Conservation (phyloP, 2,888 invertebrate genomes). For the Xestobium rufovillosum region DNA sequence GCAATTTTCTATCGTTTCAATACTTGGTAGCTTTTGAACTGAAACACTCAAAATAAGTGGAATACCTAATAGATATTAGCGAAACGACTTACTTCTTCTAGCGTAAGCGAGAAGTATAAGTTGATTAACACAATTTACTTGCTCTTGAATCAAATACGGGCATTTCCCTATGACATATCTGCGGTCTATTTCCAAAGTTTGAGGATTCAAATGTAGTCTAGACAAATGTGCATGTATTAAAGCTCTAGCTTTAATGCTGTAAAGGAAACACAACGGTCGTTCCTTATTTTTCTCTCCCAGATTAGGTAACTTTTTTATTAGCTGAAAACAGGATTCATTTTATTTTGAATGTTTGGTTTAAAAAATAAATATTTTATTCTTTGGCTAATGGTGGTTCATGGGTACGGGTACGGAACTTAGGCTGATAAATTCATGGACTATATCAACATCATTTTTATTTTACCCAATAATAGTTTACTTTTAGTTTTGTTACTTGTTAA, state of each 20-base stretch:
- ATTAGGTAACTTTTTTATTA: constrained; percentile 85
- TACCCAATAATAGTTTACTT: too few relatives aligned
- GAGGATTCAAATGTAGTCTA: constrained; percentile 69
- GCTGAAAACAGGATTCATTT: too few relatives aligned
- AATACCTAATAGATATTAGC: constrained; percentile 5
- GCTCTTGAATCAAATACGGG: constrained; percentile 93
- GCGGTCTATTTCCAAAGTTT: constrained; percentile 77
- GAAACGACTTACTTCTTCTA: constrained; percentile 62
- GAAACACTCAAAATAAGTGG: constrained; percentile 31
- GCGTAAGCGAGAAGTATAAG: constrained; percentile 86
- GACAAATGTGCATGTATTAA: constrained; percentile 92
- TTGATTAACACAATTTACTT: constrained; percentile 93
- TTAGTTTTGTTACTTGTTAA: too few relatives aligned
- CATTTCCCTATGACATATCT: constrained; percentile 81
- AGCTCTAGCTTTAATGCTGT: constrained; percentile 89
- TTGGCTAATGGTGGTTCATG: too few relatives aligned
- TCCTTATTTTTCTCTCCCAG: constrained; percentile 96
- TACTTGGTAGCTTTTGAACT: constrained; percentile 75
- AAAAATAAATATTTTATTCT: too few relatives aligned
- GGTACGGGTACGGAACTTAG: too few relatives aligned
- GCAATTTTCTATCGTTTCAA: constrained; percentile 94
- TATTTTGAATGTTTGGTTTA: too few relatives aligned
- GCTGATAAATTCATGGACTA: too few relatives aligned
- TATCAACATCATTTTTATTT: too few relatives aligned
- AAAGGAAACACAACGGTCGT: constrained; percentile 82